These are phyloP conservation scores for Sarcophaga peregrina DNA, from an alignment of 1,140 invertebrate genomes.

Conservation along the genomic window DNA sequence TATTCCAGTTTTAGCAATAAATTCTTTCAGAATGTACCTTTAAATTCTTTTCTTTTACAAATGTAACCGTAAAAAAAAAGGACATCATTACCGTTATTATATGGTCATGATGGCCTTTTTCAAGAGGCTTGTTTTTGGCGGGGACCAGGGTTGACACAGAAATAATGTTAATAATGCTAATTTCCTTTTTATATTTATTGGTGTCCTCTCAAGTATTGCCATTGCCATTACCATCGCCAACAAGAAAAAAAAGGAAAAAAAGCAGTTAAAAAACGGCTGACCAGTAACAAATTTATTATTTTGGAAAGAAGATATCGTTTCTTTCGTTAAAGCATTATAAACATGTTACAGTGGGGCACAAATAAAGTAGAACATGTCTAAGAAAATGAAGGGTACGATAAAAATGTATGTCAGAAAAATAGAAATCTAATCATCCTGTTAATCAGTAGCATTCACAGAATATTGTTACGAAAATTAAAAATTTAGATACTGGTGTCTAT, in stretches of 20 bases:
- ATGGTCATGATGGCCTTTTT: background rate
- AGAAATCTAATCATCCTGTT: too few relatives aligned
- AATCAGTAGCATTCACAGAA: too few relatives aligned
- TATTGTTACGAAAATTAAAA: too few relatives aligned
- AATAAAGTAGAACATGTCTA: too few relatives aligned
- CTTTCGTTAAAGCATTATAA: background rate
- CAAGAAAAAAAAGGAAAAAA: background rate
- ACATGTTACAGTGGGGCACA: background rate
- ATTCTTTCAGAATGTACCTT: background rate
- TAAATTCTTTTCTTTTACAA: background rate
- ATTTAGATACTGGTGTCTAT: too few relatives aligned
- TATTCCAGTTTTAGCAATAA: background rate
- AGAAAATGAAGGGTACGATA: too few relatives aligned
- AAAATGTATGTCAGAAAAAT: too few relatives aligned
- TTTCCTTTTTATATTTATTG: background rate
- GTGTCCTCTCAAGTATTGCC: background rate
- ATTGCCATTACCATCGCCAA: too few relatives aligned
- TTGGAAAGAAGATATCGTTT: background rate
- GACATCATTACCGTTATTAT: constrained; percentile 29
- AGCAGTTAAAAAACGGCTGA: constrained; percentile 32
- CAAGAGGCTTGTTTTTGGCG: background rate
- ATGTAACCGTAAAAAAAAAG: background rate
- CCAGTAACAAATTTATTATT: constrained; percentile 32
- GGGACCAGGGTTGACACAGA: background rate
- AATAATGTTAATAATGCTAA: constrained; percentile 33